phyloP scores from a whole-genome alignment of 2,113 vertebrate genomes.

The Dicrurus megarhynchus region DNA sequence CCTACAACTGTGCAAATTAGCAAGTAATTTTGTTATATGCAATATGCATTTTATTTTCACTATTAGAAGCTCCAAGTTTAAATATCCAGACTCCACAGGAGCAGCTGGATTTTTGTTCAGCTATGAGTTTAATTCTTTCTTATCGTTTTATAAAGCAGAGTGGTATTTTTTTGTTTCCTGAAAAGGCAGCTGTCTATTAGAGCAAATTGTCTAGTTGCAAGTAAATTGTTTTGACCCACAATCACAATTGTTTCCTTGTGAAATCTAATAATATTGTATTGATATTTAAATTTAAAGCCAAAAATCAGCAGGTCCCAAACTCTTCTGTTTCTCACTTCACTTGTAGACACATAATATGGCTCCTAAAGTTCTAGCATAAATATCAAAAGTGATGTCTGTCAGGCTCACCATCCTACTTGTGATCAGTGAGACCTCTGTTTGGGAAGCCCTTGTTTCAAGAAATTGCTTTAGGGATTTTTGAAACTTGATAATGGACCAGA shows the following conservation, averaged over 20 bases:
- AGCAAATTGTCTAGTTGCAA: neutral
- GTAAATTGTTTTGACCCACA: neutral
- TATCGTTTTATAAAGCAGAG: neutral
- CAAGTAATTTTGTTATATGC: neutral
- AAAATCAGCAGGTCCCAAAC: neutral
- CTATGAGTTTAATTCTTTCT: neutral
- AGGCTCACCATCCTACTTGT: neutral
- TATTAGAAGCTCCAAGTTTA: neutral
- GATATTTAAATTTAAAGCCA: neutral
- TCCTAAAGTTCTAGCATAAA: neutral
- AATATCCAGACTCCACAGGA: neutral
- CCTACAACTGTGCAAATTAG: neutral
- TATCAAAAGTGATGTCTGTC: neutral
- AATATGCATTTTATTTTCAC: neutral
- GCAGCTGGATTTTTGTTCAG: neutral
- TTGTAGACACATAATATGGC: neutral
- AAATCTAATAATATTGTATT: neutral
- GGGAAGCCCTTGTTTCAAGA: neutral
- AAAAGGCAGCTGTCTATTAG: neutral
- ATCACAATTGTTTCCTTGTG: neutral
- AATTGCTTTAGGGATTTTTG: neutral
- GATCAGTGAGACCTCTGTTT: neutral
- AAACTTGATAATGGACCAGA: neutral
- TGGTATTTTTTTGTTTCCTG: neutral
- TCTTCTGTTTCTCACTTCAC: neutral